These are phyloP conservation scores for Platyrinchus mystaceus DNA, from an alignment of 2,797 vertebrate species.

Conservation along the genomic window DNA sequence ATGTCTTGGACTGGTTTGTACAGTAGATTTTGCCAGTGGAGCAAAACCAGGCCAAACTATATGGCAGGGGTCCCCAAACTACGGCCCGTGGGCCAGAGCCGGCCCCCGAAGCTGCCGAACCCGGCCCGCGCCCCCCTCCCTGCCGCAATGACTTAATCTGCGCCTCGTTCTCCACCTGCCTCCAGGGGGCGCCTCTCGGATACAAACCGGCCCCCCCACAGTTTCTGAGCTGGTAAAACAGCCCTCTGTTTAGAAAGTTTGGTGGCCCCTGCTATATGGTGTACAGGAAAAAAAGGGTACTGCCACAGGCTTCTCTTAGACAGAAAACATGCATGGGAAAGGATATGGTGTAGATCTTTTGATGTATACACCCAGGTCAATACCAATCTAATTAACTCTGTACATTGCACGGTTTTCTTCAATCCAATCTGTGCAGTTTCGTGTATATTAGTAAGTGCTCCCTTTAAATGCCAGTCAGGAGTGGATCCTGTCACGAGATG, in stretches of 20 bases:
- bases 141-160: too few relatives aligned
- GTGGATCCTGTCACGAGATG: rapidly evolving
- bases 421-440: neutral
- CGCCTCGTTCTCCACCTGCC: too few relatives aligned
- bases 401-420: neutral
- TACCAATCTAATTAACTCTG: neutral
- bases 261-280: too few relatives aligned
- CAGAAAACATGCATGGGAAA: neutral
- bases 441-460: neutral
- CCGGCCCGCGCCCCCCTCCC: too few relatives aligned
- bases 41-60: neutral
- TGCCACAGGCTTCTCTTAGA: neutral
- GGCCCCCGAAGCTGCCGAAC: too few relatives aligned
- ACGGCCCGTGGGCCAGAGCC: too few relatives aligned
- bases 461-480: neutral
- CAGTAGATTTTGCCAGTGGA: neutral
- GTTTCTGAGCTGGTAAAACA: too few relatives aligned
- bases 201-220: too few relatives aligned
- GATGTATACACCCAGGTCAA: neutral
- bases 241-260: too few relatives aligned
- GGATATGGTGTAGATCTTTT: neutral
- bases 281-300: neutral
- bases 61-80: too few relatives aligned
- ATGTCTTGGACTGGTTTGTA: neutral
- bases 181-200: too few relatives aligned